Evolutionary conservation across 2,113 vertebrate species (phyloP).

Genomic region (Callopanchax toddi): DNA sequence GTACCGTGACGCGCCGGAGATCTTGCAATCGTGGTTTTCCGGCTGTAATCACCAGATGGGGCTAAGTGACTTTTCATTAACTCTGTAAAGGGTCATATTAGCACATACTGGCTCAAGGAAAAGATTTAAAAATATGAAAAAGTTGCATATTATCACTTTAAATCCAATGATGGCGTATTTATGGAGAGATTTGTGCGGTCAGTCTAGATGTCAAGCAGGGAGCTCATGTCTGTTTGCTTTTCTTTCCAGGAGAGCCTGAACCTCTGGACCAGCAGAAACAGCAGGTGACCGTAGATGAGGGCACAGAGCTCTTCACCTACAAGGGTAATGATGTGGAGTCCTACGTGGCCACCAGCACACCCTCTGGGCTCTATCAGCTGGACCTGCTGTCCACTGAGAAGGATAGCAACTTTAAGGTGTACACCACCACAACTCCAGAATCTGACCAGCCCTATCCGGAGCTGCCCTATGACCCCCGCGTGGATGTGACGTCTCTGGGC

Average conservation of each 20-base stretch:
- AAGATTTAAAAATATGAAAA: no score
- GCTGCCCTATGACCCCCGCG: slow-evolving; percentile 91
- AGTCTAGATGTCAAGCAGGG: not conserved
- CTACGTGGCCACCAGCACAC: slow-evolving; percentile 88
- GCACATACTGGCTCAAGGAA: no score
- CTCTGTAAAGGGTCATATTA: no score
- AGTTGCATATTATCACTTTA: no score
- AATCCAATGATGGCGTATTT: not conserved
- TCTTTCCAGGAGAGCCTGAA: slow-evolving; percentile 87
- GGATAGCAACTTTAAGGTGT: slow-evolving; percentile 95
- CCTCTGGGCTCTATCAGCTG: slow-evolving; percentile 93
- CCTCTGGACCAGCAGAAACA: slow-evolving; percentile 93
- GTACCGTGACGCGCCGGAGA: no score
- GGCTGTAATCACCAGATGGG: no score
- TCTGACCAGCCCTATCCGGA: slow-evolving; percentile 96
- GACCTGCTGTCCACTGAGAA: slow-evolving; percentile 97
- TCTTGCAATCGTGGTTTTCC: no score
- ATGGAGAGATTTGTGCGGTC: not conserved
- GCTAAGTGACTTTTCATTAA: no score
- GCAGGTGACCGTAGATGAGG: slow-evolving; percentile 85
- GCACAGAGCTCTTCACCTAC: slow-evolving; percentile 91
- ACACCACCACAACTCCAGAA: slow-evolving; percentile 94
- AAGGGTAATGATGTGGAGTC: slow-evolving; percentile 97
- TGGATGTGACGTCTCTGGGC: slow-evolving; percentile 92
- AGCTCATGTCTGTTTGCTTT: slow-evolving; percentile 42